phyloP scores from a whole-genome alignment of 2,113 vertebrate species.

The Tachycineta bicolor region DNA sequence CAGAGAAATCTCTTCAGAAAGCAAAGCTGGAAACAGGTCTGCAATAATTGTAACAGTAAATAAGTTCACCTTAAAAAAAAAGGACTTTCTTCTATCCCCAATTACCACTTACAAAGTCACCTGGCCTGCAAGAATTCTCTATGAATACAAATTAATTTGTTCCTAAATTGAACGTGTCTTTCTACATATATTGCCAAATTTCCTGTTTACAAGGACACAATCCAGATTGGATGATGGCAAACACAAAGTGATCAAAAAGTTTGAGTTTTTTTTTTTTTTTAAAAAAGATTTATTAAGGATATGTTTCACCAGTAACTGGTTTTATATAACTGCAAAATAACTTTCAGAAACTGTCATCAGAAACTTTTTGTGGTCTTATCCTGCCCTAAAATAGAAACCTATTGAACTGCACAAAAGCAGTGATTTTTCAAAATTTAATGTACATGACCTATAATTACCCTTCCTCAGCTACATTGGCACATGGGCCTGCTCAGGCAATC shows the following conservation, averaged over 20 bases:
- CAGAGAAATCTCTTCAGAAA: conserved; percentile 28
- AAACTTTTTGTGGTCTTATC: background rate
- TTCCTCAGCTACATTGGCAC: background rate
- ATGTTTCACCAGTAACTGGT: background rate
- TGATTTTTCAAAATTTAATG: conserved; percentile 45
- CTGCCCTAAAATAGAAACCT: background rate
- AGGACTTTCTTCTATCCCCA: background rate
- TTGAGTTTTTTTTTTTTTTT: background rate
- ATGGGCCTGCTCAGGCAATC: background rate
- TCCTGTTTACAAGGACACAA: background rate
- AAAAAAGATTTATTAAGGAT: background rate
- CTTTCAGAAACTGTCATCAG: background rate
- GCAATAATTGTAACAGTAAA: background rate
- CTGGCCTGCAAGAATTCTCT: background rate
- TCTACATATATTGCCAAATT: background rate
- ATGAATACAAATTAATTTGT: background rate
- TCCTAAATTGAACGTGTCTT: background rate
- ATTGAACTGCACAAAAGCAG: background rate
- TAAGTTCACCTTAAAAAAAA: background rate
- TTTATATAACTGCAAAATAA: background rate
- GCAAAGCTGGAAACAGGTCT: background rate
- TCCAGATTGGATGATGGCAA: background rate
- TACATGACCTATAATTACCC: conserved; percentile 2
- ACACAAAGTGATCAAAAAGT: background rate
- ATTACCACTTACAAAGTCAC: conserved; percentile 14